phyloP scores from a whole-genome alignment of 2,888 invertebrate genomes.

The Meiosimyza platycephala region DNA sequence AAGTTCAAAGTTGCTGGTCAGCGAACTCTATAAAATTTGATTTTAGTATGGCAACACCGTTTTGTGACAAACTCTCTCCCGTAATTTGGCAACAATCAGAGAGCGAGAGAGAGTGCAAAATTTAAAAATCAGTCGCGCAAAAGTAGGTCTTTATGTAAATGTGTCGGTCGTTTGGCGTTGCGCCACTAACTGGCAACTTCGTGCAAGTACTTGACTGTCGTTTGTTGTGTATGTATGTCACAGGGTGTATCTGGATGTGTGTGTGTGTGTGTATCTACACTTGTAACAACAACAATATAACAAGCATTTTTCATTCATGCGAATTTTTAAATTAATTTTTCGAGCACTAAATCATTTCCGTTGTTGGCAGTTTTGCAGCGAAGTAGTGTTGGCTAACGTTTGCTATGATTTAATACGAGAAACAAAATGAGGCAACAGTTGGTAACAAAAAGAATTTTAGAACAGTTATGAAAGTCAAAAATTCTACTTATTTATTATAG shows the following conservation, averaged over 20 bases:
- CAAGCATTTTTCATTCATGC: conserved; percentile 60
- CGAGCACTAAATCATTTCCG: conserved; percentile 20
- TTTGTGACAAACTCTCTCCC: no score
- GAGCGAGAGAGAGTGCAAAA: no score
- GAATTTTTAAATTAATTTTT: conserved; percentile 52
- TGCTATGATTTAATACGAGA: neutral
- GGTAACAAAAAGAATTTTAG: no score
- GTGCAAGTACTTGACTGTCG: neutral
- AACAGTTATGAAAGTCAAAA: no score
- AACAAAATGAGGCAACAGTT: no score
- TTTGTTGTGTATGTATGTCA: neutral
- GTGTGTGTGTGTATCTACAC: conserved; percentile 16
- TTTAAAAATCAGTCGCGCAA: neutral
- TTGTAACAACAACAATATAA: conserved; percentile 13
- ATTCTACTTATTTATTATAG: no score
- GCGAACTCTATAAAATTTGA: no score
- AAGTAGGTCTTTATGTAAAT: conserved; percentile 26
- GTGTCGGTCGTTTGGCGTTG: neutral
- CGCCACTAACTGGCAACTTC: neutral
- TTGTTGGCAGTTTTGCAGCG: neutral
- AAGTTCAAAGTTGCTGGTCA: no score
- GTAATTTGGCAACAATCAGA: no score
- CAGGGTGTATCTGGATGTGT: neutral
- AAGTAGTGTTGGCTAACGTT: conserved; percentile 1
- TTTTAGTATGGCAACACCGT: no score